Base-by-base conservation (phyloP, 2,113 vertebrate genomes). In the Progne subis region DNA sequence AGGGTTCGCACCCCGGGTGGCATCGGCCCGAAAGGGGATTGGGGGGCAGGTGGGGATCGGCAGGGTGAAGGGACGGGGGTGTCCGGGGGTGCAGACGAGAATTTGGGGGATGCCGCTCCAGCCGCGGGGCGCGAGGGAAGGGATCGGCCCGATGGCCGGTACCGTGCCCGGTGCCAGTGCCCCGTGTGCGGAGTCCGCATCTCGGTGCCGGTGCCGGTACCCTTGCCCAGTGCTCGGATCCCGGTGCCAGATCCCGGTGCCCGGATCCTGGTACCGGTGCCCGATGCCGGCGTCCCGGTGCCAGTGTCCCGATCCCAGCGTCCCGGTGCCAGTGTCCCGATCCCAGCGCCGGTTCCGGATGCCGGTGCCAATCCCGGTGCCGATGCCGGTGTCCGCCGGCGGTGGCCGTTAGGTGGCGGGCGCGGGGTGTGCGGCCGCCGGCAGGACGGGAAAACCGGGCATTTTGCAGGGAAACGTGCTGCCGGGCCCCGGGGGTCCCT, bases 401-500 rank as follows among this genome's bases (percentile, higher is more conserved):
- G 2, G 43, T 50, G 55, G 82, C 92, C 95, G 47, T 47, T 87
- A 94, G 96, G 81, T 96, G 96, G 93, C 95, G 85, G 47, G 18
- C 92, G 80, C 14, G 93, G 57, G 95, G 80, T 56, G 79, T 20
- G n/a, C 18, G 57, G 65, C 57, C 19, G 29, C 6, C 31, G 39
- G 34, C 67, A 4, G 37, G 10, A 52, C 7, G 16, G 25, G 5
- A 15, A 43, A 79, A 32, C 1, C 14, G 5, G 20, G 28, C 14
- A 0, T 39, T 50, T 12, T 4, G 49, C 53, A 12, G 53, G 11
- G 50, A 37, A 70, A 71, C 5, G 4, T 2, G 3, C 53, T 5
- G 52, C n/a, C 18, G 10, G 37, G 28, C n/a, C 10, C 39, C 18
- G 12, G 23, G 17, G 44, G 52, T 60, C 9, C 20, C 17, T 71